Conservation (phyloP, 2,888 invertebrate genomes). For the Synergus gifuensis region DNA sequence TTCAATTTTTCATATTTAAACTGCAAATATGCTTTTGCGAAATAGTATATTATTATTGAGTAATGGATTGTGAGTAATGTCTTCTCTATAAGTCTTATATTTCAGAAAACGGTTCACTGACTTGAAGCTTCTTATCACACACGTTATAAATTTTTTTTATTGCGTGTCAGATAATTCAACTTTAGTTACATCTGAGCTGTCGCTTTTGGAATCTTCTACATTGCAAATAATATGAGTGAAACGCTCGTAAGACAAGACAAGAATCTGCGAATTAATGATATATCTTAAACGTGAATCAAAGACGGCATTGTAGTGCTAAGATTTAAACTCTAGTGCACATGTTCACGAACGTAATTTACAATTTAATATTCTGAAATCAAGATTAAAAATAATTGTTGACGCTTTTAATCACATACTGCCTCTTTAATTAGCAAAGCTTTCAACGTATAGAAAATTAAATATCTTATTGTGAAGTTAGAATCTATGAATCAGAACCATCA, state of each 20-base stretch:
- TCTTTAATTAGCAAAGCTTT: not conserved
- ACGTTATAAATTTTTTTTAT: slow-evolving; percentile 16
- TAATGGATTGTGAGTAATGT: not conserved
- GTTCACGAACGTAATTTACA: not conserved
- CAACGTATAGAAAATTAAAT: not conserved
- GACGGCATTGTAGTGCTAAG: not conserved
- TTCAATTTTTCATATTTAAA: not conserved
- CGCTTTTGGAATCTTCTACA: slow-evolving; percentile 11
- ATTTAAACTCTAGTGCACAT: not conserved
- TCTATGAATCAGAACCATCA: not conserved
- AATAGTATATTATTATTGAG: not conserved
- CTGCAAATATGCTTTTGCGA: not conserved
- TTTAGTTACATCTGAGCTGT: slow-evolving; percentile 12
- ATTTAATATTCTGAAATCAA: not conserved
- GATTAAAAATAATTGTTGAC: not conserved
- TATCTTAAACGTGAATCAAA: slow-evolving; percentile 10
- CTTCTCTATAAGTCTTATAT: not conserved
- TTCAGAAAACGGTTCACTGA: slow-evolving; percentile 28
- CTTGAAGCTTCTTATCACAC: slow-evolving; percentile 11
- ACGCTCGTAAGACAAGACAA: not conserved
- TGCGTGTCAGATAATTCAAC: not conserved
- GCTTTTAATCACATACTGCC: not conserved
- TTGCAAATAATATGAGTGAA: slow-evolving; percentile 10
- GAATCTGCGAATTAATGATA: slow-evolving; percentile 19
- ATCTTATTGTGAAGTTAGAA: not conserved